Evolutionary conservation across 2,888 invertebrate genomes (phyloP), one percentile per base, ranked within the genome.

Genomic region (Ctena decussata): DNA sequence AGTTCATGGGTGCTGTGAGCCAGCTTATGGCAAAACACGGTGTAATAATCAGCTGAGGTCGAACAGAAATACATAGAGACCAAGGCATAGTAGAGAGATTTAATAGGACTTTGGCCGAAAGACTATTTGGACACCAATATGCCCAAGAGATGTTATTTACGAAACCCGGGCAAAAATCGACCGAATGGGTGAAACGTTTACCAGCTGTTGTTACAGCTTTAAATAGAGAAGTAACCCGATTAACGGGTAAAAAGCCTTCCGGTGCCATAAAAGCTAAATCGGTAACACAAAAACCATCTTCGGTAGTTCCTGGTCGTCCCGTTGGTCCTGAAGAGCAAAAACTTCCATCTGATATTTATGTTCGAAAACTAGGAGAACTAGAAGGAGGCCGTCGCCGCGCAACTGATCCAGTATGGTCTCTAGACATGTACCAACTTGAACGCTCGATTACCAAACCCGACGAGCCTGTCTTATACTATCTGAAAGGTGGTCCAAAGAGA

Each of bases 341-440:
- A 15, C 41, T 41, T 15, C 41, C 41, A 41, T n/a, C n/a, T n/a
- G 41, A 15, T 41, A 11, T 41, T 41, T 6, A 15, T 41, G 41
- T 41, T 41, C 41, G 41, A 6, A 11, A 79, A 49, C 82, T 79
- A 41, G 85, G 85, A 15, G 82, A 86, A 74, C 80, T 78, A 71
- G 83, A 87, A 79, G 87, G 87, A 46, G 8, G 41, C 6, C 85
- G 80, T 57, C 71, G 65, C 53, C 79, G 80, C 3, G 86, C 86
- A 6, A 85, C 80, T 39, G 86, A 89, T 74, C 86, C 86, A 8
- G 77, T 85, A 75, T 89, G 84, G 89, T 85, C 77, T 60, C 69
- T 53, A 76, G 21, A 75, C 70, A 75, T 78, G 79, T n/a, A 83
- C 73, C 49, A 75, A 77, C 41, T 41, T 15, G 41, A 15, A 41